Conservation (phyloP, 2,888 invertebrate genomes). For the Diaperis boleti region DNA sequence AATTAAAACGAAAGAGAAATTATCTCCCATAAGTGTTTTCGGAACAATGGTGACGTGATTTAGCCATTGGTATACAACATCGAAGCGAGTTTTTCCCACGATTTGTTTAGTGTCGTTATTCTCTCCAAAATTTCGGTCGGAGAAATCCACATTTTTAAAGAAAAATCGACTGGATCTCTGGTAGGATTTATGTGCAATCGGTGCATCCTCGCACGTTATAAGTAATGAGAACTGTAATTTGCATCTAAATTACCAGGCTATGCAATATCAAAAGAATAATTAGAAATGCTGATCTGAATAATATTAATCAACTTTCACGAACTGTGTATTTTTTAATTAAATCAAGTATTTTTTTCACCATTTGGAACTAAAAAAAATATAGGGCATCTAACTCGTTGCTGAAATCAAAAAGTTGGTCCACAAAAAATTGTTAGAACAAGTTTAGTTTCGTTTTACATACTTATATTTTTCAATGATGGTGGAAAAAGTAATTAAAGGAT, state of each 20-base stretch:
- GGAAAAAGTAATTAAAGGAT: too few species aligned
- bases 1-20: conserved; percentile 30
- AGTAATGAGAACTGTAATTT: conserved; percentile 10
- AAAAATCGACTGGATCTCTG: not conserved
- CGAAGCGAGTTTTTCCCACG: conserved; percentile 4
- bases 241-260: conserved; percentile 4
- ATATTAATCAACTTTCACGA: conserved; percentile 24
- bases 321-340: conserved; percentile 1
- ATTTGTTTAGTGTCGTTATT: too few species aligned
- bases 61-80: not conserved
- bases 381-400: conserved; percentile 4
- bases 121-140: not conserved
- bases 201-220: conserved; percentile 8
- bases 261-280: conserved; percentile 3
- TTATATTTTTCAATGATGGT: too few species aligned
- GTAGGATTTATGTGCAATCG: conserved; percentile 2
- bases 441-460: too few species aligned
- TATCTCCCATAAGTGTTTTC: conserved; percentile 26
- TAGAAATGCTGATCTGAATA: conserved; percentile 9
- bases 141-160: not conserved
- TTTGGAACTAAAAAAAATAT: not conserved
- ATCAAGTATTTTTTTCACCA: not conserved
- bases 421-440: too few species aligned
- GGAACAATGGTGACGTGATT: conserved; percentile 20
- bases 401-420: too few species aligned